Conservation (phyloP, 2,113 vertebrate species). For the Gavia stellata region DNA sequence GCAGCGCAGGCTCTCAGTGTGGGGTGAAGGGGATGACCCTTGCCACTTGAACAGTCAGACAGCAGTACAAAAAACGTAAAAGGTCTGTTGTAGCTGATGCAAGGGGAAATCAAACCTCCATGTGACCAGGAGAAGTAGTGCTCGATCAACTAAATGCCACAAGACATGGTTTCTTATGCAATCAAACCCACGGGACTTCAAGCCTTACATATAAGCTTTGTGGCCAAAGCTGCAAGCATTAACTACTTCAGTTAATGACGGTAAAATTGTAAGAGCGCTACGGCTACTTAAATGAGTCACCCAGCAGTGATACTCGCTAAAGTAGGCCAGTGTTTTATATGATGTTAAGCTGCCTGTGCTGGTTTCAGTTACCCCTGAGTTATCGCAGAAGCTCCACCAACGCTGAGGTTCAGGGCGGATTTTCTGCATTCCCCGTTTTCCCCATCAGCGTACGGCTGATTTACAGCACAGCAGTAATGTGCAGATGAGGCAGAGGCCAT, state of each 20-base stretch:
- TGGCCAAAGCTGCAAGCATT: conserved; percentile 1
- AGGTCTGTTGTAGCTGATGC: neutral
- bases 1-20: neutral
- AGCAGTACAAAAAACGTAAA: neutral
- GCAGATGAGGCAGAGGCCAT: neutral
- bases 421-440: fast-evolving
- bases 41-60: neutral
- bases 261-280: neutral
- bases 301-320: neutral
- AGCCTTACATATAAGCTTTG: neutral
- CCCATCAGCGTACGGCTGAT: fast-evolving
- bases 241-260: neutral
- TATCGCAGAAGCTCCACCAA: neutral
- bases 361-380: neutral
- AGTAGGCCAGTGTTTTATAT: neutral
- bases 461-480: fast-evolving
- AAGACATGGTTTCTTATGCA: conserved; percentile 22
- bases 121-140: conserved; percentile 8
- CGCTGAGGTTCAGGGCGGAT: fast-evolving
- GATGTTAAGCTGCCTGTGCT: neutral
- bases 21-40: neutral
- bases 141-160: neutral
- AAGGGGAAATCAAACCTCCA: conserved; percentile 8
- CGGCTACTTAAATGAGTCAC: neutral
- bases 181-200: neutral